phyloP scores from a whole-genome alignment of 2,797 vertebrate genomes.

The Naso thynnoides region DNA sequence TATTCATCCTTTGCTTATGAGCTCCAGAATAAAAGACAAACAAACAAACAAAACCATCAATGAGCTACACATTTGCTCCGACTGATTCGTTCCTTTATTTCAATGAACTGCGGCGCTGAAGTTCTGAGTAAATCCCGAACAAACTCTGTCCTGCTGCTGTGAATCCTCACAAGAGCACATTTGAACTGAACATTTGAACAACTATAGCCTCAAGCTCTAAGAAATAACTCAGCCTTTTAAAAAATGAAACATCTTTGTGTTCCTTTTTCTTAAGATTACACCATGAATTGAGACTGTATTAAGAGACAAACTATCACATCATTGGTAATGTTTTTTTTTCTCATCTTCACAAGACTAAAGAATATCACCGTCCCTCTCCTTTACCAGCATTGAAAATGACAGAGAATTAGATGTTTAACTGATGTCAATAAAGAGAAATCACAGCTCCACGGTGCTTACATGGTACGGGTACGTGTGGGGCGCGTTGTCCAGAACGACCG shows the following conservation, averaged over 20 bases:
- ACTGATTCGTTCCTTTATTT: no score
- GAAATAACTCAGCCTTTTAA: no score
- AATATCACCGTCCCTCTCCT: neutral
- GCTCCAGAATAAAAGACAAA: no score
- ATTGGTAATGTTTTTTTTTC: neutral
- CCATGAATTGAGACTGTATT: neutral
- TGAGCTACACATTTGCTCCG: no score
- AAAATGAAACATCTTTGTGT: neutral
- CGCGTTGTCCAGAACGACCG: constrained; percentile 86
- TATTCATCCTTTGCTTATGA: neutral
- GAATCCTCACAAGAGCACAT: no score
- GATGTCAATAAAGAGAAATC: no score
- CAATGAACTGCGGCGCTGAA: neutral
- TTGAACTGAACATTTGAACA: no score
- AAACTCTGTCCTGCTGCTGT: no score
- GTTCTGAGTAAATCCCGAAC: neutral
- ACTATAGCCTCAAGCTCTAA: no score
- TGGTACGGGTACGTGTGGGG: constrained; percentile 88
- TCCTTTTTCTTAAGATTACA: neutral
- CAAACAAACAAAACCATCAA: no score
- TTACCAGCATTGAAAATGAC: neutral
- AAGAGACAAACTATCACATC: neutral
- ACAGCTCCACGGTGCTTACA: constrained; percentile 63
- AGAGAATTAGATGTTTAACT: neutral
- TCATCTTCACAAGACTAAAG: neutral